Evolutionary conservation across 2,113 vertebrate genomes (phyloP), one percentile per base, ranked within the genome.

Genomic region (Esox niger): DNA sequence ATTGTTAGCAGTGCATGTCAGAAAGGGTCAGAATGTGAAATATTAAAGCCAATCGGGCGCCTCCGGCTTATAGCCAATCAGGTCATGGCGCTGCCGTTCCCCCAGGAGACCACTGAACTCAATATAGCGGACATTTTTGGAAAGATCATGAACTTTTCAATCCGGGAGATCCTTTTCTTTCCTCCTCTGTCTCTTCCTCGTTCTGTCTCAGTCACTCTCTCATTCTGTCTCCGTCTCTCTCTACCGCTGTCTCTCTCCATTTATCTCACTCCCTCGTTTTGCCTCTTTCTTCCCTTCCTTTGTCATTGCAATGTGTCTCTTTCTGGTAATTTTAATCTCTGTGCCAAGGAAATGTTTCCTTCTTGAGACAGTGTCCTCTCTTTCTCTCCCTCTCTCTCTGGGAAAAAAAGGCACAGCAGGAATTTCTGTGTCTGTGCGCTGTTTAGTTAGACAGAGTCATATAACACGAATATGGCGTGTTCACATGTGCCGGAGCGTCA

Each of bases 381-480:
- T 38, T 63, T 55, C 62, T 35, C 57, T 57, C 2, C 25, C 38
- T 62, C 43, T 27, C 25, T 62, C 27, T 61, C 2, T 26, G 56
- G 2, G 52, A 82, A 86, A 88, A 82, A 38, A 79, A 77, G 72
- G 73, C 33, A 21, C 33, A 76, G 79, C 71, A 82, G 81, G 85
- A 83, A 82, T 88, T 82, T 79, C 58, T 79, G 68, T 76, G 84
- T 87, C 79, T 82, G 72, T 76, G 79, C 85, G 74, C 83, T 88
- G 87, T 89, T 90, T 88, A 68, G 82, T 89, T 88, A 85, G 82
- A 86, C 77, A 86, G 88, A 87, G 81, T 91, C 89, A 84, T 85
- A 87, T 89, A 86, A 88, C 87, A 87, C 47, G 66, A 70, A 71
- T 43, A 68, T 55, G 67, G 78, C 63, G 72, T 58, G 67, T 80